Evolutionary conservation across 2,113 vertebrate species (phyloP), one percentile per base, ranked within the genome.

Genomic region (Oreochromis spilurus): DNA sequence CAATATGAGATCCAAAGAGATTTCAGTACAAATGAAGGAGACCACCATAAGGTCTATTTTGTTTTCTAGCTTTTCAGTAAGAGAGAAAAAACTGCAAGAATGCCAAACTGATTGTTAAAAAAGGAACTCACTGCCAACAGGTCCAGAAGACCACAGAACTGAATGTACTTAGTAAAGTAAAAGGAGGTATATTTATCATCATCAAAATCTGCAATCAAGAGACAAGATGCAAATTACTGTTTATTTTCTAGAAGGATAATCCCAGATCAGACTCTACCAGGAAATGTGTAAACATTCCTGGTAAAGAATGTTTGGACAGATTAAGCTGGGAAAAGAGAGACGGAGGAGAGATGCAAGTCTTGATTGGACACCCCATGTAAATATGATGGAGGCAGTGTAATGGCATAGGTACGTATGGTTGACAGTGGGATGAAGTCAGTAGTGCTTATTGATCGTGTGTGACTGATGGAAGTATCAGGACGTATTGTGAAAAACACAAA

Each of bases 271-370:
- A 70, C n/a, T 67, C n/a, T 67, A 24, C 36, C 62, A 24, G 62
- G n/a, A 24, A 43, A 13, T 36, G 21, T 21, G 36, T 65, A 65
- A 65, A 24, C 19, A 67, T n/a, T 24, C 40, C 4, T 67, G 1
- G 19, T 14, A 9, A 40, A 21, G 19, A 70, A 4, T 3, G 60
- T 21, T 43, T 43, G 62, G n/a, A 70, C 7, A 70, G 62, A 43
- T 43, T 8, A 70, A 70, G n/a, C 36, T 70, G 62, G 36, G 62
- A 70, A 0, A 0, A 14, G 34, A 7, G 53, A 55, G 5, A 4
- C 24, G 21, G 11, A 57, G 12, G 55, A 14, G 55, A 67, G 19
- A 67, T 21, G 9, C 36, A 36, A n/a, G 17, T 36, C 2, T 34
- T 62, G 58, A 36, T 10, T 62, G 19, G 34, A 38, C 19, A 67